Conservation (phyloP, 2,888 invertebrate genomes). For the Leuctra nigra region DNA sequence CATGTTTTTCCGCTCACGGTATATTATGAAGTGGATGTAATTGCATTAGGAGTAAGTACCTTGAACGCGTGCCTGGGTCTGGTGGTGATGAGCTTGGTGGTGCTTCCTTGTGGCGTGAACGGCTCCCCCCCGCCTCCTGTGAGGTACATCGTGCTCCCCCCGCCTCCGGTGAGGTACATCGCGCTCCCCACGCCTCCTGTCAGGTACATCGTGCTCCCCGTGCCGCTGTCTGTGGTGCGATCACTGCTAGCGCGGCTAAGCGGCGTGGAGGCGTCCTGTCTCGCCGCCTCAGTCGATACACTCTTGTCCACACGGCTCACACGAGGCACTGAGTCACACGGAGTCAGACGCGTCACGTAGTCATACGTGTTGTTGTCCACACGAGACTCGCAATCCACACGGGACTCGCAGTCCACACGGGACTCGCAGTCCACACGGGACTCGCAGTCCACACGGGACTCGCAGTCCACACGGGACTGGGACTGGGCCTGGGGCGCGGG, state of each 20-base stretch:
- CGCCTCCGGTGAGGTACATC: neutral
- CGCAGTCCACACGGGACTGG: too few relatives aligned
- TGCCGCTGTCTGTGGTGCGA: neutral
- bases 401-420: too few relatives aligned
- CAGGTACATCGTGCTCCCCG: too few relatives aligned
- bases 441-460: too few relatives aligned
- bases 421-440: too few relatives aligned
- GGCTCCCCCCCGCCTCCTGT: neutral
- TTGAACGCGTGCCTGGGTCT: constrained; percentile 1
- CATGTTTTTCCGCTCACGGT: too few relatives aligned
- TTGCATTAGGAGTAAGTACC: too few relatives aligned
- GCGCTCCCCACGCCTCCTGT: neutral
- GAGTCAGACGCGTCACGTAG: too few relatives aligned
- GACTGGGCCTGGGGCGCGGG: neutral
- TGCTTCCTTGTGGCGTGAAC: constrained; percentile 5
- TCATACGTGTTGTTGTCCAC: too few relatives aligned
- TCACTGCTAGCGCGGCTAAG: constrained; percentile 2
- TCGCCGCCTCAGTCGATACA: neutral
- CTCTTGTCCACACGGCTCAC: neutral
- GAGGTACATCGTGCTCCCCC: neutral
- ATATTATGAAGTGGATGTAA: too few relatives aligned
- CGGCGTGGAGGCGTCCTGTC: neutral
- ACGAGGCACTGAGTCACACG: too few relatives aligned
- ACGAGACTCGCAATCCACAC: too few relatives aligned
- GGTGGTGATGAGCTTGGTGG: neutral